Evolutionary conservation across 2,113 vertebrate species (phyloP), one percentile per base, ranked within the genome.

Genomic region (Ageneiosus marmoratus): DNA sequence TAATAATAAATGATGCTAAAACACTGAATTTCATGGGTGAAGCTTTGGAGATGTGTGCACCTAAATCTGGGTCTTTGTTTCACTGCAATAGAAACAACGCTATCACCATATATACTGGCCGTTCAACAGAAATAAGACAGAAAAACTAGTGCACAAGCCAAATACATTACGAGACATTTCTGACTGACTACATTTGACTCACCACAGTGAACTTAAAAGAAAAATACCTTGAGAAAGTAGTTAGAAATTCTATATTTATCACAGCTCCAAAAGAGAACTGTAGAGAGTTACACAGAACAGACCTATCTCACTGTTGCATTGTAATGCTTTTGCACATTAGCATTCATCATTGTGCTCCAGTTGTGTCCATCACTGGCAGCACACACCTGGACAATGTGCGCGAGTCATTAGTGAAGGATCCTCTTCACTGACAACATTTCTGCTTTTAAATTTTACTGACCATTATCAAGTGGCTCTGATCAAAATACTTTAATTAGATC

Each of bases 1-100:
- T n/a, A 84, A 86, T 78, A 34, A 90, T 87, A 89, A 88, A 89
- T 86, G 27, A 88, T 86, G 85, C 75, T 76, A 85, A 77, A 83
- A 80, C 72, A n/a, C 46, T 15, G 46, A 16, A 75, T n/a, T 41
- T 67, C 44, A 76, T 79, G 67, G 84, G 27, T 48, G 48, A 34
- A 48, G 41, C 53, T 44, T 53, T 78, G 82, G n/a, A 75, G 63
- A 73, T 50, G 41, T 41, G 65, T 48, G 55, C 79, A 78, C 62
- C 41, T 80, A 53, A 77, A 44, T 58, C 55, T 82, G 56, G 20
- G 24, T 67, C 32, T 22, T 77, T 11, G 34, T n/a, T 58, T 83
- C 44, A 53, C 29, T n/a, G 16, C 63, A 74, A 37, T 20, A 12
- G 3, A 16, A 79, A 83, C 16, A 79, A 72, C 20, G 34, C 46